Percentiles rank a stretch among this genome's conserved stretches.
These are phyloP conservation scores for Ascaphus truei DNA, from an alignment of 2,113 vertebrate species.

Conservation along the genomic window DNA sequence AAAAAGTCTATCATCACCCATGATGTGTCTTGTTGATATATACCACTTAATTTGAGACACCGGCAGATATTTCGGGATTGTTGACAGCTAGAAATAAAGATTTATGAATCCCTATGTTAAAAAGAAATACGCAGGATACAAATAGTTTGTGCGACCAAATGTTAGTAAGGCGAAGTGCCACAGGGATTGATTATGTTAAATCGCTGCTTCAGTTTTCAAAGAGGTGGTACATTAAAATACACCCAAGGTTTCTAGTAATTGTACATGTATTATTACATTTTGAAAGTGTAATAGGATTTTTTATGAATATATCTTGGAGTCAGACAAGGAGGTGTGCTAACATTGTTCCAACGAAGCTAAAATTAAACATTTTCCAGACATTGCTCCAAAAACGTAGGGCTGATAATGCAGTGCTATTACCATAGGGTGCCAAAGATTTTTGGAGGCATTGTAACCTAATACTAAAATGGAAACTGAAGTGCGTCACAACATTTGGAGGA, in stretches of 20 bases:
- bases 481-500: constrained; percentile 13
- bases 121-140: not conserved
- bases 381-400: constrained; percentile 14
- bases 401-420: constrained; percentile 24
- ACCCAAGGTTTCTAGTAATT: not conserved
- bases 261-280: constrained; percentile 11
- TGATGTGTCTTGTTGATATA: constrained; percentile 8
- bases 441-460: constrained; percentile 32
- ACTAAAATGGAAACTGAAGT: constrained; percentile 31
- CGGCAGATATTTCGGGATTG: not conserved
- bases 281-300: constrained; percentile 11
- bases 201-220: not conserved
- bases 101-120: not conserved
- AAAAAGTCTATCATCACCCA: constrained; percentile 18
- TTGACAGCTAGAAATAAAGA: constrained; percentile 17
- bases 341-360: constrained; percentile 24
- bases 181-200: not conserved
- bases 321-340: constrained; percentile 34
- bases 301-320: constrained; percentile 26
- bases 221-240: not conserved
- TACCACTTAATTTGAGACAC: not conserved
- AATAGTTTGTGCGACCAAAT: not conserved
- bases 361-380: constrained; percentile 32
- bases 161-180: not conserved
- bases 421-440: constrained; percentile 26